phyloP scores from a whole-genome alignment of 2,888 invertebrate species.

The Mythimna impura region DNA sequence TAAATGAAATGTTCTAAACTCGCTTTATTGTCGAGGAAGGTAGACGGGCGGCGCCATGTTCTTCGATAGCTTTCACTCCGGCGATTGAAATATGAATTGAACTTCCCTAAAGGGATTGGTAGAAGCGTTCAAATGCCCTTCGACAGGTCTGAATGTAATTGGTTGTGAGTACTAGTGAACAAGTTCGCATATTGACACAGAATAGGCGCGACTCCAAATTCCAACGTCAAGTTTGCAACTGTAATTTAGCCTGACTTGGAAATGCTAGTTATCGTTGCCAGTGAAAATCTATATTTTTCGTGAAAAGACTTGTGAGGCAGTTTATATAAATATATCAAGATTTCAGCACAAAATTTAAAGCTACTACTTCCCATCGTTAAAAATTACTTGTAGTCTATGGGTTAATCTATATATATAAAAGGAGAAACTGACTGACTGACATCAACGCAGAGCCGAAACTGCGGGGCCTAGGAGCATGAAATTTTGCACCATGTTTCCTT shows the following conservation, averaged over 20 bases:
- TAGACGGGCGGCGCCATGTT: slow-evolving; percentile 31
- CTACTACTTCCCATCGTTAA: background rate
- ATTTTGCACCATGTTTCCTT: no score
- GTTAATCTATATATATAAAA: no score
- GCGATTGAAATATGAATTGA: slow-evolving; percentile 40
- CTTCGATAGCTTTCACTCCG: slow-evolving; percentile 48
- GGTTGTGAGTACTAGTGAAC: background rate
- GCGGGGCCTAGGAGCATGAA: no score
- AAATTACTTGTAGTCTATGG: no score
- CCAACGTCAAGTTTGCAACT: slow-evolving; percentile 8
- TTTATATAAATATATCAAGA: background rate
- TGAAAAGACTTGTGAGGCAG: background rate
- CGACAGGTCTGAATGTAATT: slow-evolving; percentile 2
- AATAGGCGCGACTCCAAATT: slow-evolving; percentile 29
- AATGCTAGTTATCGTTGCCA: background rate
- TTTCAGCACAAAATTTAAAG: background rate
- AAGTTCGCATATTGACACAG: slow-evolving; percentile 9
- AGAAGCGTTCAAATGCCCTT: background rate
- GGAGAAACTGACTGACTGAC: no score
- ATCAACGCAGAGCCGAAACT: no score
- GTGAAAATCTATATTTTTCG: background rate
- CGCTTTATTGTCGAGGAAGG: slow-evolving; percentile 40
- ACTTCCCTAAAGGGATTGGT: slow-evolving; percentile 12
- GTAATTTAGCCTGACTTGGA: slow-evolving; percentile 17
- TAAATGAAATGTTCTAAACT: slow-evolving; percentile 48